Percentiles rank a stretch among this genome's conserved stretches.
Evolutionary conservation across 23 tunicate genomes (phyloP).

Genomic region (Halocynthia aurantium): DNA sequence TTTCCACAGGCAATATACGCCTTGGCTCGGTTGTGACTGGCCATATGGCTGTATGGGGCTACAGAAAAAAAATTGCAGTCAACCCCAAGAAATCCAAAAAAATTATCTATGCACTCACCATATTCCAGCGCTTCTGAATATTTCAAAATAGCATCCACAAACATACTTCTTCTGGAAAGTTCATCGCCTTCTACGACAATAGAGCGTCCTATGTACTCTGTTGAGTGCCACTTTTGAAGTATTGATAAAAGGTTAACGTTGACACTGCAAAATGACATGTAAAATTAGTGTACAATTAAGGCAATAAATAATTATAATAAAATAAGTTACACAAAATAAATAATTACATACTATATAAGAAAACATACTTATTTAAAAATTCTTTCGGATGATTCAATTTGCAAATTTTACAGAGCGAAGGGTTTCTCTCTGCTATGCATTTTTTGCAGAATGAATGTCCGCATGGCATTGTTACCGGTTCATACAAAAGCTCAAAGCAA

Average conservation of each 20-base stretch:
- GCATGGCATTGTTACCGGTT: constrained; percentile 53
- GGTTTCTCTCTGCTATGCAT: not conserved
- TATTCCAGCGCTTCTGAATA: constrained; percentile 42
- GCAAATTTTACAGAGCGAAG: constrained; percentile 2
- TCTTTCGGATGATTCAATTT: too few species aligned
- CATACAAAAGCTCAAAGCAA: constrained; percentile 56
- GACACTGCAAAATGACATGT: not conserved
- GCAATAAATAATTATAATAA: not conserved
- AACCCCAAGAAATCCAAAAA: too few species aligned
- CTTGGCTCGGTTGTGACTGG: too few species aligned
- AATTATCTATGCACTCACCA: constrained; percentile 3
- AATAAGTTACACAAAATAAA: not conserved
- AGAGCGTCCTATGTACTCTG: constrained; percentile 47
- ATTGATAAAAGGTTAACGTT: not conserved
- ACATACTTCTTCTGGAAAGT: constrained; percentile 20
- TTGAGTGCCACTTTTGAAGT: constrained; percentile 45
- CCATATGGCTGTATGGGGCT: too few species aligned
- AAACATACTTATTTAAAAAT: too few species aligned
- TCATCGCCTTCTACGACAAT: constrained; percentile 43
- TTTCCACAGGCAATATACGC: too few species aligned
- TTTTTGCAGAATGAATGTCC: constrained; percentile 38
- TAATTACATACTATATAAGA: too few species aligned
- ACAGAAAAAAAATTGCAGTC: too few species aligned
- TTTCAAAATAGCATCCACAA: constrained; percentile 38
- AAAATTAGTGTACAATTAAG: not conserved